Conservation (phyloP, 1,140 invertebrate genomes). For the Lysiphlebus fabarum region DNA sequence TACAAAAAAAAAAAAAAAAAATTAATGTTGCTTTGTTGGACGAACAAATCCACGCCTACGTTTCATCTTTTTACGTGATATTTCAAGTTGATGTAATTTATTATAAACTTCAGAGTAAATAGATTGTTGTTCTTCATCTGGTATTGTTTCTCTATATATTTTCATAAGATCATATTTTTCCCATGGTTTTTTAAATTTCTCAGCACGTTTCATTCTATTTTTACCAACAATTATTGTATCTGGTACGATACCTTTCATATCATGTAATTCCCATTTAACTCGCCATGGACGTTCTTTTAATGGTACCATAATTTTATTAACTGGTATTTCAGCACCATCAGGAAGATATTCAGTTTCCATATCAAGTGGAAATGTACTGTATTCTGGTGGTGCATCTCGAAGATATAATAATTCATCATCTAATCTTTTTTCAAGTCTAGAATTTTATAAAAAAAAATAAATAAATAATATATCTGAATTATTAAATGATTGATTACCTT, state of each 20-base stretch:
- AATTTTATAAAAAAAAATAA: slow-evolving; percentile 57
- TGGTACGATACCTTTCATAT: slow-evolving; percentile 70
- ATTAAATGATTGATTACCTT: slow-evolving; percentile 43
- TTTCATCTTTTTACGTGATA: slow-evolving; percentile 64
- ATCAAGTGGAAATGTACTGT: slow-evolving; percentile 89
- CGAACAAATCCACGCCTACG: slow-evolving; percentile 65
- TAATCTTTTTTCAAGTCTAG: slow-evolving; percentile 88
- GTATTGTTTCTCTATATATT: slow-evolving; percentile 78
- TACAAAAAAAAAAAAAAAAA: slow-evolving; percentile 18
- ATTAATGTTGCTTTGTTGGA: slow-evolving; percentile 60
- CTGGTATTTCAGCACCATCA: slow-evolving; percentile 75
- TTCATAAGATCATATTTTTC: slow-evolving; percentile 94
- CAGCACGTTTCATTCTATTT: slow-evolving; percentile 60
- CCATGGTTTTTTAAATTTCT: slow-evolving; percentile 69
- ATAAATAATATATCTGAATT: too few relatives aligned
- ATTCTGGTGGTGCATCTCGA: slow-evolving; percentile 88
- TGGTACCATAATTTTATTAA: slow-evolving; percentile 81
- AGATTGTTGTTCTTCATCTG: slow-evolving; percentile 80
- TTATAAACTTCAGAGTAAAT: slow-evolving; percentile 81
- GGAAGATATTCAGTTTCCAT: slow-evolving; percentile 81
- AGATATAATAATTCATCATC: slow-evolving; percentile 90
- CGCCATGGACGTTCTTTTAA: slow-evolving; percentile 85
- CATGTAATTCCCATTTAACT: slow-evolving; percentile 77
- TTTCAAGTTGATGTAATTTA: slow-evolving; percentile 69
- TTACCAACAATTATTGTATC: slow-evolving; percentile 55